A percentile compares a stretch with the other conserved stretches of the same genome.
Conservation (phyloP, 1,140 invertebrate species). For the Meloidogyne floridensis region DNA sequence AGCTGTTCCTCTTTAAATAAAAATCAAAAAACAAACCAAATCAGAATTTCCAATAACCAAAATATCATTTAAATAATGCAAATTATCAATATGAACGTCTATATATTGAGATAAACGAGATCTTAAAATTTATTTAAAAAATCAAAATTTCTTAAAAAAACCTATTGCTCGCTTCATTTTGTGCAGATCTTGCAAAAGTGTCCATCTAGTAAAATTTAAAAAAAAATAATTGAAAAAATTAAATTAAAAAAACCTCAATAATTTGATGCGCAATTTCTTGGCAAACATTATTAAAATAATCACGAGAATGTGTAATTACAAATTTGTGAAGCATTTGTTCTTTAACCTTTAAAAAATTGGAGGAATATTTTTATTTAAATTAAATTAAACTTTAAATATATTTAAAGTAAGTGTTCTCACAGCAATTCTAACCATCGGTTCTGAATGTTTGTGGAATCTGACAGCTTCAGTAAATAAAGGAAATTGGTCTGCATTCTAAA, state of each 20-base stretch:
- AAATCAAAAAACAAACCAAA: constrained; percentile 37
- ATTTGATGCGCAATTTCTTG: constrained; percentile 96
- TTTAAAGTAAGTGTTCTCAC: constrained; percentile 94
- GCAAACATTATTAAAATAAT: constrained; percentile 95
- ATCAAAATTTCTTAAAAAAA: too few relatives aligned
- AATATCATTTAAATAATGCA: constrained; percentile 92
- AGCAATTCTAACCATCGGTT: constrained; percentile 98
- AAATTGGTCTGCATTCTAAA: constrained; percentile 96
- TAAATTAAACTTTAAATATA: constrained; percentile 75
- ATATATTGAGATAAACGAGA: constrained; percentile 68
- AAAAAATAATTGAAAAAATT: constrained; percentile 69
- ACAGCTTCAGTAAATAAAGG: constrained; percentile 97
- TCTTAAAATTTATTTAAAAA: too few relatives aligned
- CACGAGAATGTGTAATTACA: constrained; percentile 90
- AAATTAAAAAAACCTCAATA: constrained; percentile 20
- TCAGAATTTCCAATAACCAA: constrained; percentile 47
- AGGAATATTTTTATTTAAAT: constrained; percentile 68
- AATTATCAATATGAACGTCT: constrained; percentile 93
- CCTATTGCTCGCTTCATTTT: constrained; percentile 70
- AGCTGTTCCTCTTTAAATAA: background rate
- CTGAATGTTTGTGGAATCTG: constrained; percentile 97
- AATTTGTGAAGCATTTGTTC: constrained; percentile 93
- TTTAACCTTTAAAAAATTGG: constrained; percentile 71
- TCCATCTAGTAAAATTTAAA: constrained; percentile 78
- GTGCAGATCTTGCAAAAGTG: constrained; percentile 78